Conservation (phyloP, 1,140 invertebrate genomes). For the Halesus radiatus region DNA sequence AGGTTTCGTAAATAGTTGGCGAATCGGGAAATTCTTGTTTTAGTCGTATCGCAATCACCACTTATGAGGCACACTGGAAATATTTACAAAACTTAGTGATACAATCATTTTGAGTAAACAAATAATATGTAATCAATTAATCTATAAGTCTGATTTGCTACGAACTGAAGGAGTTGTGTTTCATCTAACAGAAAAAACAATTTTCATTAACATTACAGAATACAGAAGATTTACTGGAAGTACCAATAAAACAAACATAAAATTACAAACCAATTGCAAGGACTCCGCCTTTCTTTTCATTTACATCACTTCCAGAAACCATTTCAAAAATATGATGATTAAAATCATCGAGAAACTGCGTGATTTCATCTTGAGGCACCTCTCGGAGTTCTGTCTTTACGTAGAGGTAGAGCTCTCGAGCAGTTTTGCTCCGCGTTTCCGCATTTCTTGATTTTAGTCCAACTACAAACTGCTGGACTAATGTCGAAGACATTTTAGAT, state of each 20-base stretch:
- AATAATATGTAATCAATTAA: too few relatives aligned
- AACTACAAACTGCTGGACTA: slow-evolving; percentile 85
- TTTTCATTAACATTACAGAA: too few relatives aligned
- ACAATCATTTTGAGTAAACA: too few relatives aligned
- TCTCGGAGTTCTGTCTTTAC: slow-evolving; percentile 94
- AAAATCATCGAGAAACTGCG: slow-evolving; percentile 93
- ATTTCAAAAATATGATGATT: slow-evolving; percentile 97
- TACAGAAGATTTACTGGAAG: too few relatives aligned
- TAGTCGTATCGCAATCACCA: slow-evolving; percentile 93
- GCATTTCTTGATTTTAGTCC: slow-evolving; percentile 92
- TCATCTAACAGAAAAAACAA: too few relatives aligned
- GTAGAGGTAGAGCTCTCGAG: slow-evolving; percentile 89
- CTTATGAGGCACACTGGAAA: slow-evolving; percentile 89
- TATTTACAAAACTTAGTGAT: slow-evolving; percentile 5
- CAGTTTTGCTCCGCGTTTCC: slow-evolving; percentile 86
- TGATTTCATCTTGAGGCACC: slow-evolving; percentile 91
- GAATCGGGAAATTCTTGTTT: slow-evolving; percentile 90
- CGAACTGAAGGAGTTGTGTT: too few relatives aligned
- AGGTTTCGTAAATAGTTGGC: slow-evolving; percentile 93
- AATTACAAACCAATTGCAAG: slow-evolving; percentile 85
- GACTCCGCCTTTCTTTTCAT: slow-evolving; percentile 96
- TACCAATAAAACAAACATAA: too few relatives aligned
- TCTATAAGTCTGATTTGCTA: too few relatives aligned
- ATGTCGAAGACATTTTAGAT: slow-evolving; percentile 69
- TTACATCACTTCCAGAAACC: slow-evolving; percentile 92